These are phyloP conservation scores for Tipula lateralis DNA, from an alignment of 2,888 invertebrate genomes.

Conservation along the genomic window DNA sequence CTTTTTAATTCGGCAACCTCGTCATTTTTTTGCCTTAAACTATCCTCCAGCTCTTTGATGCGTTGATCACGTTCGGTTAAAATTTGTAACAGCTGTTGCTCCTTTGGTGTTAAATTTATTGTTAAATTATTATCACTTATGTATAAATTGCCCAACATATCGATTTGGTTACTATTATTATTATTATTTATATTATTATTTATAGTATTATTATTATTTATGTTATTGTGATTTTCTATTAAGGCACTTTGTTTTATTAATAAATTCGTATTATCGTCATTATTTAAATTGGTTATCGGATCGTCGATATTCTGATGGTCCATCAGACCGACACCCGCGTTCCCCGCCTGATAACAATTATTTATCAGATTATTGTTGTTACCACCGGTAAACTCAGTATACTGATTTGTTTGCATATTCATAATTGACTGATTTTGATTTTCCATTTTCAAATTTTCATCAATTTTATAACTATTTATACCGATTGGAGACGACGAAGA, in stretches of 20 bases:
- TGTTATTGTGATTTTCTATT: slow-evolving; percentile 30
- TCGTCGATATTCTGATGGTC: not conserved
- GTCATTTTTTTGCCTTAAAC: slow-evolving; percentile 66
- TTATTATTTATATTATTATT: slow-evolving; percentile 2
- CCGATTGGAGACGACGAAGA: slow-evolving; percentile 3
- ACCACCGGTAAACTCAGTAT: not conserved
- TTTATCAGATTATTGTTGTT: not conserved
- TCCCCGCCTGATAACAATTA: not conserved
- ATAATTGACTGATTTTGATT: slow-evolving; percentile 6
- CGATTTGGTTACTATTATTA: slow-evolving; percentile 15
- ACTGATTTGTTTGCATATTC: slow-evolving; percentile 24
- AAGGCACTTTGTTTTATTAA: slow-evolving; percentile 27
- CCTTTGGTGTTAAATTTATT: slow-evolving; percentile 51
- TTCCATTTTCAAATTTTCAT: slow-evolving; percentile 19
- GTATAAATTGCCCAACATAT: not conserved
- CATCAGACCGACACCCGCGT: not conserved
- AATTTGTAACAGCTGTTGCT: slow-evolving; percentile 56
- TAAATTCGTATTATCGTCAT: not conserved
- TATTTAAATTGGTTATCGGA: not conserved
- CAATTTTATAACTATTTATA: not conserved
- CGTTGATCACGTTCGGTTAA: slow-evolving; percentile 65
- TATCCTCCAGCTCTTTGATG: slow-evolving; percentile 70
- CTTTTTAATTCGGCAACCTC: slow-evolving; percentile 79
- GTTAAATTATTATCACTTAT: slow-evolving; percentile 27
- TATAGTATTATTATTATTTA: slow-evolving; percentile 25